Base-by-base conservation (phyloP, 2,888 invertebrate genomes). In the Aphidoletes aphidimyza region DNA sequence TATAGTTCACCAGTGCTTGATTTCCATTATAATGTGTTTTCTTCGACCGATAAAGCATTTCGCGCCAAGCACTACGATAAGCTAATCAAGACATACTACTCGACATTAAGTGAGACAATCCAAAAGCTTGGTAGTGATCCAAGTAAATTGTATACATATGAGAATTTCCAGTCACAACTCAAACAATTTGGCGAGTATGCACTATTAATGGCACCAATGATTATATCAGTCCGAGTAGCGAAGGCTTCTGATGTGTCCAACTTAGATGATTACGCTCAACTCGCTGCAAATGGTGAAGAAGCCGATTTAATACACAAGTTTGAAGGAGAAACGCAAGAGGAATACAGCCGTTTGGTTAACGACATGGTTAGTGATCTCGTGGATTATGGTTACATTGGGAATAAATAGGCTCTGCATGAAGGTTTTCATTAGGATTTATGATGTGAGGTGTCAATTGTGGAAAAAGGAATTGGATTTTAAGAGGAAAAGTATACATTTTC, bases 1-100 rank as follows among this genome's bases (percentile, higher is more conserved):
- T 89, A 88, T 78, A 87, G 88, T 1, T 88, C 89, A 0, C 89
- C 89, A 1, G 87, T 88, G 0, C 88, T 87, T 19, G 89, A 89
- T 85, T 78, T 89, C 84, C 87, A 87, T 84, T 89, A 89, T 85
- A 89, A 88, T 85, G 84, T 89, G 0, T 89, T 89, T 59, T 86
- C 86, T n/a, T 88, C 87, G 83, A 89, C 89, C 0, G 86, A 88
- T 11, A 87, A 87, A 9, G 83, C 86, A 3, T 87, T 89, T 69
- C 87, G 89, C 0, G 86, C 86, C 45, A 34, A 86, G 9, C 85
- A 89, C 85, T 89, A 88, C 81, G 9, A 86, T 0, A 37, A 86
- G 17, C 86, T 89, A 85, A 34, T 89, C 5, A 84, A 89, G 84
- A 83, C 87, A 1, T 89, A 89, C 85, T 87, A 89, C 84, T 9